A percentile compares a stretch with the other conserved stretches of the same genome.
Conservation (phyloP, 2,797 vertebrate species). For the Hydrocynus forskahlii region DNA sequence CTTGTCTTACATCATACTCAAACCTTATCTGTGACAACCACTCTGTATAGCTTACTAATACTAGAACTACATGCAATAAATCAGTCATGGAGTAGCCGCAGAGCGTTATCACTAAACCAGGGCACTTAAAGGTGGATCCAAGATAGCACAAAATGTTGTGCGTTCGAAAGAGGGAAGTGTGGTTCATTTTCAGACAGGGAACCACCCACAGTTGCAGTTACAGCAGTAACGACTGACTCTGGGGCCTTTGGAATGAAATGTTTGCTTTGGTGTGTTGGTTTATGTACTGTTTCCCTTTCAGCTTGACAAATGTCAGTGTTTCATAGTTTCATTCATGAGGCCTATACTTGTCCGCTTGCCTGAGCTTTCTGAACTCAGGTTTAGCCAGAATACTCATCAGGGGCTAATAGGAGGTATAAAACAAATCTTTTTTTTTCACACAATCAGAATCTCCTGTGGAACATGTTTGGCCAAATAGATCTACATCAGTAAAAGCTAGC, state of each 20-base stretch:
- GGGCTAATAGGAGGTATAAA: background rate
- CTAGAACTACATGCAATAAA: background rate
- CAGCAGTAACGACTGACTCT: background rate
- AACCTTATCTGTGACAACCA: background rate
- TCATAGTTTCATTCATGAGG: background rate
- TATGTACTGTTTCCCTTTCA: constrained; percentile 19
- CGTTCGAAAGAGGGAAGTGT: constrained; percentile 8
- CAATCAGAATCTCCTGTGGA: background rate
- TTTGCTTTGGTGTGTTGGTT: constrained; percentile 48
- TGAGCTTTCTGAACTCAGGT: background rate
- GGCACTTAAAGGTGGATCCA: background rate
- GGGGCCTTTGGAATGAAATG: constrained; percentile 1
- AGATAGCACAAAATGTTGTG: background rate
- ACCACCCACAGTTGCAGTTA: constrained; percentile 1
- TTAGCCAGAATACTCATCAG: background rate
- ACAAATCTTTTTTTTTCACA: background rate
- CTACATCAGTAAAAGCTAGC: constrained; percentile 2
- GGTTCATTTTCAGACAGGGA: constrained; percentile 3
- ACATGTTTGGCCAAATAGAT: constrained; percentile 4
- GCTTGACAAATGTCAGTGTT: constrained; percentile 10
- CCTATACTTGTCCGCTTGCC: background rate
- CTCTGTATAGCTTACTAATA: background rate
- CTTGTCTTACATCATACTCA: background rate
- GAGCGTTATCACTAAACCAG: background rate
- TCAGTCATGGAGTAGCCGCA: background rate